Base-by-base conservation (phyloP, 1,140 invertebrate species). In the Myzus persicae region DNA sequence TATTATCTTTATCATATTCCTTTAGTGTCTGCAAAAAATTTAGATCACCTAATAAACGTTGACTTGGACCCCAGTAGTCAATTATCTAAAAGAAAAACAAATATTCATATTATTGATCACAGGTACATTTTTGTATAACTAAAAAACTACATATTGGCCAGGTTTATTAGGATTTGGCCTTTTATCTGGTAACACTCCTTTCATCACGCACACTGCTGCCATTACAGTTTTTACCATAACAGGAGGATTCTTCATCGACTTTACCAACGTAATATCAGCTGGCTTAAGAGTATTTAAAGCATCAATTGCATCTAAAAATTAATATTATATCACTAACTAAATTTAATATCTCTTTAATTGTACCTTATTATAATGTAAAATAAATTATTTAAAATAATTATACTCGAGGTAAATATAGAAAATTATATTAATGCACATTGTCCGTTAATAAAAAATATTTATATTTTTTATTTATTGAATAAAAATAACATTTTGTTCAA, bases 201-300 rank as follows among this genome's bases (percentile, higher is more conserved):
- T 96, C 96, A 99, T 99, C 0, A 99, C 98, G 95, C 99, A 99
- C 36, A 99, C 97, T 7, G 98, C 98, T 67, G 98, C 98, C 97
- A 99, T 98, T 1, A 99, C 99, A 91, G 99, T 95, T 95, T 98
- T 98, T 0, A 99, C 97, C 26, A 97, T 97, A 67, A 97, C 96
- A 14, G 99, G 99, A 22, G 99, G 99, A 96, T 99, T 99, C 96
- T 99, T 99, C 99, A 99, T 99, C 0, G 98, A 97, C 95, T 99
- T 99, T 0, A 99, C 98, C 59, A 99, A 95, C 20, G 98, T 98
- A 93, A 99, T 99, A 95, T 99, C 99, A n/a, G 96, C 96, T n/a
- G 98, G 98, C 95, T 99, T 99, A 8, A 99, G 96, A 1, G 98
- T 99, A 95, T 99, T 97, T 18, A 99, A 95, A 36, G 99, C 98